Percentiles rank a stretch among this genome's conserved stretches.
These are phyloP conservation scores for Drosophila sordidapex DNA, from an alignment of 2,888 invertebrate species.

Conservation along the genomic window DNA sequence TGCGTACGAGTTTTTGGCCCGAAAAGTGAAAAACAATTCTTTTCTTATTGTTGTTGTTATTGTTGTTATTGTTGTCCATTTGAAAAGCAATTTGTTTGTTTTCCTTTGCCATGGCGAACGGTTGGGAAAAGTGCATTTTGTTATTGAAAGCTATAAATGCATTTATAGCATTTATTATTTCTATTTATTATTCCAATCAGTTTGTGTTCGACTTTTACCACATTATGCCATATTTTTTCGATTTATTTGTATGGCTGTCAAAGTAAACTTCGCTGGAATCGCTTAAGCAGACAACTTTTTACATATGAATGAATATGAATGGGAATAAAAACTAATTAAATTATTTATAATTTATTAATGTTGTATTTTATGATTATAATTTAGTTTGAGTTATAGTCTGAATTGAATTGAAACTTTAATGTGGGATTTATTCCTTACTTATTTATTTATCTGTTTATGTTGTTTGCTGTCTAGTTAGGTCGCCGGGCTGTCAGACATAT, in stretches of 20 bases:
- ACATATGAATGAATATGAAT: background rate
- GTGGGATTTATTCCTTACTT: background rate
- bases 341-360: background rate
- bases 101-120: constrained; percentile 35
- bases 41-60: background rate
- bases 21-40: constrained; percentile 35
- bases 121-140: constrained; percentile 71
- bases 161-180: constrained; percentile 47
- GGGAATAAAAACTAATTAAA: background rate
- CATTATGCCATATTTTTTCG: constrained; percentile 18
- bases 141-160: constrained; percentile 69
- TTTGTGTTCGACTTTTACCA: constrained; percentile 18
- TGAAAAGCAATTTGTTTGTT: constrained; percentile 73
- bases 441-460: background rate
- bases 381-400: background rate
- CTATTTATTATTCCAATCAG: constrained; percentile 44
- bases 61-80: constrained; percentile 30
- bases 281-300: background rate
- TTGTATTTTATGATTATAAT: too few species aligned
- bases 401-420: background rate
- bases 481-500: constrained; percentile 22
- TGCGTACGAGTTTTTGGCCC: constrained; percentile 56
- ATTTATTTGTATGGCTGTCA: constrained; percentile 22
- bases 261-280: constrained; percentile 4
- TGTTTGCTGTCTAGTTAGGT: constrained; percentile 20